Base-by-base conservation (phyloP, 1,140 invertebrate species). In the Drosophila simulans region DNA sequence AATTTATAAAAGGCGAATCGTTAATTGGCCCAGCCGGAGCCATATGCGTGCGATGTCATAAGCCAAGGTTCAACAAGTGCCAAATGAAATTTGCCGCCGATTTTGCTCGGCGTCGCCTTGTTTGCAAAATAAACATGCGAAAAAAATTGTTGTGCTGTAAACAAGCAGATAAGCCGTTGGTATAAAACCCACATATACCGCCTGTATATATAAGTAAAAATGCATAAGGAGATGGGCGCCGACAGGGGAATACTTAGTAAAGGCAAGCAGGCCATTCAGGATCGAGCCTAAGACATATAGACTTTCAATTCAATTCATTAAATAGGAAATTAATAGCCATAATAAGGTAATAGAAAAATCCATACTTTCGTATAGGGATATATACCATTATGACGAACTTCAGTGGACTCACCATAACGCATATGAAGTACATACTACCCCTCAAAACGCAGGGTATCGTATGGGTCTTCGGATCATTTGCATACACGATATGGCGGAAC, bases 161-260 rank as follows among this genome's bases (percentile, higher is more conserved):
- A 86, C 84, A 86, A 72, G 68, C 79, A 73, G 84, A 83, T 86
- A 86, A 86, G 84, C 83, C 52, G 57, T 72, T 79, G 62, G 42
- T 66, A 58, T 88, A 70, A 78, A 75, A 48, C 48, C 55, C 59
- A 59, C 58, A 64, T 64, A 74, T 52, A 65, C 34, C 25, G 52
- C 54, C 63, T 58, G 17, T 52, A 54, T 58, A 56, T 49, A 48
- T 34, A 58, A 74, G 52, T 58, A 59, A 48, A 35, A 45, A 58
- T 46, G 42, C 37, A 53, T 40, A 31, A 58, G 43, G 39, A 5
- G 11, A 31, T 15, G 17, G 34, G 25, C 25, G n/a, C 17, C 13
- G 48, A 68, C 54, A 1, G 1, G 34, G 12, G 13, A 17, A 54
- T 75, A 57, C 60, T 56, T 48, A 51, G 2, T 31, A 34, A 0